Conservation (phyloP, 2,888 invertebrate genomes). For the Xanthorhoe designata region DNA sequence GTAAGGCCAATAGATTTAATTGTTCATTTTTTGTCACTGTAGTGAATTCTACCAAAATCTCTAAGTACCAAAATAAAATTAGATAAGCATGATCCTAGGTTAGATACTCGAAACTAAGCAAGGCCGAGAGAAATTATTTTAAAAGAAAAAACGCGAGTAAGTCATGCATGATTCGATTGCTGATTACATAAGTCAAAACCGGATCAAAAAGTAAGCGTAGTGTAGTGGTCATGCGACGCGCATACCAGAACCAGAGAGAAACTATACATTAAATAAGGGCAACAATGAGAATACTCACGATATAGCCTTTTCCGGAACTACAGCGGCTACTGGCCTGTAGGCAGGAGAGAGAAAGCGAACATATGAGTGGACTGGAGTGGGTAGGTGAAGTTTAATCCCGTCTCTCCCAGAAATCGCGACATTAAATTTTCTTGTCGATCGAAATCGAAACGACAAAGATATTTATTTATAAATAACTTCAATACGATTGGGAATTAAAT, state of each 20-base stretch:
- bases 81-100: constrained; percentile 38
- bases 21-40: constrained; percentile 35
- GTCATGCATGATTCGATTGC: constrained; percentile 44
- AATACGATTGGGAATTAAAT: constrained; percentile 10
- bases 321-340: constrained; percentile 95
- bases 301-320: constrained; percentile 97
- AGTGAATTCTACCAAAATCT: too few species aligned
- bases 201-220: constrained; percentile 51
- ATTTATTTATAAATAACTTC: constrained; percentile 34
- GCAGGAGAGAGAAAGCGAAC: constrained; percentile 86
- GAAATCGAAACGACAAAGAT: constrained; percentile 39
- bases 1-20: constrained; percentile 35
- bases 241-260: constrained; percentile 57
- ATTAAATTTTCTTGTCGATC: constrained; percentile 36
- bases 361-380: constrained; percentile 81
- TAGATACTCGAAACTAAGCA: constrained; percentile 27
- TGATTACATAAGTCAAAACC: constrained; percentile 44
- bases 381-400: constrained; percentile 70
- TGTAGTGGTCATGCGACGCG: constrained; percentile 54
- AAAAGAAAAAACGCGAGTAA: constrained; percentile 35
- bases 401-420: constrained; percentile 64
- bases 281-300: constrained; percentile 91
- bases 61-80: constrained; percentile 32
- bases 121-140: constrained; percentile 30
- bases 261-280: constrained; percentile 67